Conservation (phyloP, 2,888 invertebrate species). For the Peribatodes rhomboidaria region DNA sequence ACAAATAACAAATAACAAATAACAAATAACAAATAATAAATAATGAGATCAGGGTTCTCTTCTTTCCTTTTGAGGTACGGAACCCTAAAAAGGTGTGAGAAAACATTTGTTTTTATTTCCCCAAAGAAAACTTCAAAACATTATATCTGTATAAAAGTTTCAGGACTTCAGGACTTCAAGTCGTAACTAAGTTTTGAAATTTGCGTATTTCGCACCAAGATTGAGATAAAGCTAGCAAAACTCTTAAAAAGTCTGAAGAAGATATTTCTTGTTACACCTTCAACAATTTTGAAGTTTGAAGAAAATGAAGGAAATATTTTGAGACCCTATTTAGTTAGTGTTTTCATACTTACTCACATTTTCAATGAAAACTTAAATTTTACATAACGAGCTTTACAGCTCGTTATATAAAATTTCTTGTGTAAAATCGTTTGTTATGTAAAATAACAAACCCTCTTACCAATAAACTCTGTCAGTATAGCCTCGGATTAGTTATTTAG, state of each 20-base stretch:
- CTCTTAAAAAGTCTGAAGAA: slow-evolving; percentile 20
- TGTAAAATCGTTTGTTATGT: too few relatives aligned
- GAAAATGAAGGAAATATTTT: background rate
- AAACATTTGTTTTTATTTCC: background rate
- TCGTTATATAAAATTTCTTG: too few relatives aligned
- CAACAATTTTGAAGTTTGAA: slow-evolving; percentile 7
- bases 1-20: too few relatives aligned
- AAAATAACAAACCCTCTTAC: too few relatives aligned
- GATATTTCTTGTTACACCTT: slow-evolving; percentile 20
- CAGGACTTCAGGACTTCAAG: slow-evolving; percentile 9
- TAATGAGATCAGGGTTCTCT: too few relatives aligned
- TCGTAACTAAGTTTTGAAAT: slow-evolving; percentile 25
- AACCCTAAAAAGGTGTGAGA: too few relatives aligned
- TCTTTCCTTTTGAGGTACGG: too few relatives aligned
- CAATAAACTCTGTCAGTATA: too few relatives aligned
- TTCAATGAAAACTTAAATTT: background rate
- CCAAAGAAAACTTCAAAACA: slow-evolving; percentile 18
- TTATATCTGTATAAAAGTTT: slow-evolving; percentile 16
- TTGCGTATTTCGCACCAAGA: slow-evolving; percentile 25
- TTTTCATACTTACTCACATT: background rate
- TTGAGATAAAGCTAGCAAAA: slow-evolving; percentile 18
- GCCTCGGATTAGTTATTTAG: too few relatives aligned
- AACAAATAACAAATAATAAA: too few relatives aligned
- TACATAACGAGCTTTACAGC: too few relatives aligned
- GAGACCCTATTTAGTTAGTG: background rate